phyloP scores from a whole-genome alignment of 2,888 invertebrate species.

The Euzophera pinguis region DNA sequence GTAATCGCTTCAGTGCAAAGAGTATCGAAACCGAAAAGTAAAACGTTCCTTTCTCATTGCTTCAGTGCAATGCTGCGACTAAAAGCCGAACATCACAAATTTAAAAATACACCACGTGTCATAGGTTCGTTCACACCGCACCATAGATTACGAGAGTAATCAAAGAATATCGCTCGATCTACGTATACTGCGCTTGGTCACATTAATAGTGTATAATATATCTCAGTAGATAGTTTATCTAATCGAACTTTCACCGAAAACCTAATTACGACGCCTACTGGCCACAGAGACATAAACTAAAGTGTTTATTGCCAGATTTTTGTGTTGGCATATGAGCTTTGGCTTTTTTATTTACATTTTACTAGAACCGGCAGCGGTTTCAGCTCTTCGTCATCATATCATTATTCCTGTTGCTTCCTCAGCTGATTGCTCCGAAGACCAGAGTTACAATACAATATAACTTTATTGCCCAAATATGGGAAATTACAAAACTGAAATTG shows the following conservation, averaged over 20 bases:
- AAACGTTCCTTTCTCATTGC: too few species aligned
- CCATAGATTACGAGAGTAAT: conserved; percentile 17
- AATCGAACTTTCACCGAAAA: conserved; percentile 35
- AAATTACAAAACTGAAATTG: too few species aligned
- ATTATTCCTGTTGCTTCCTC: too few species aligned
- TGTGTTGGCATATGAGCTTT: conserved; percentile 11
- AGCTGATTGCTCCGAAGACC: too few species aligned
- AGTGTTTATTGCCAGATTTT: conserved; percentile 20
- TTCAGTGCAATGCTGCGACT: not conserved
- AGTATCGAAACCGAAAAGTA: too few species aligned
- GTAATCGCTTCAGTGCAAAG: too few species aligned
- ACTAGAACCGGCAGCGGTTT: too few species aligned
- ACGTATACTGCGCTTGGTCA: conserved; percentile 12
- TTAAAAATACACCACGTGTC: conserved; percentile 14
- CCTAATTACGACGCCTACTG: conserved; percentile 30
- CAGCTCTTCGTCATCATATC: too few species aligned
- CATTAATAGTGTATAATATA: conserved; percentile 21
- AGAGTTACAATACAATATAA: too few species aligned
- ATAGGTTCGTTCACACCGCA: conserved; percentile 18
- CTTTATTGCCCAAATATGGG: too few species aligned
- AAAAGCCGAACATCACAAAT: not conserved
- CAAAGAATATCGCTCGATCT: conserved; percentile 20
- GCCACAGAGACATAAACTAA: conserved; percentile 20
- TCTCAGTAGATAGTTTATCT: conserved; percentile 27
- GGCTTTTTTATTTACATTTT: not conserved